These are phyloP conservation scores for Drosophila paulistorum DNA, from an alignment of 1,140 invertebrate genomes.

Conservation along the genomic window DNA sequence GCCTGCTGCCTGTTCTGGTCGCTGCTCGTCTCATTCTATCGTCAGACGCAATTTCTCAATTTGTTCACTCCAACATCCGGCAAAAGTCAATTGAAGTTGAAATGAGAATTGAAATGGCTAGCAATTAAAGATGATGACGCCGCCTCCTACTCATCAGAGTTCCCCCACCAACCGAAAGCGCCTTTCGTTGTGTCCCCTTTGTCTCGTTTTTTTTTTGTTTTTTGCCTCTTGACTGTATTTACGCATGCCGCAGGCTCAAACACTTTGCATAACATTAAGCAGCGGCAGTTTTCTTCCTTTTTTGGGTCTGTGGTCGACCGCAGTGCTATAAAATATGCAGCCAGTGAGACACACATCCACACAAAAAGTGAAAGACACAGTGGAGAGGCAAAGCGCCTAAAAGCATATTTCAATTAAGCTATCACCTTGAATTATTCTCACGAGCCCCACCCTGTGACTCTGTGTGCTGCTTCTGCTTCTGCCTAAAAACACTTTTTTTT, in stretches of 20 bases:
- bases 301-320: constrained; percentile 60
- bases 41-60: constrained; percentile 12
- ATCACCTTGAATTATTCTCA: constrained; percentile 83
- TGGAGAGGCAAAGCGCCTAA: constrained; percentile 73
- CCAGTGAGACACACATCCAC: constrained; percentile 41
- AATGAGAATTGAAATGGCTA: constrained; percentile 78
- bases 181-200: background rate
- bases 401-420: constrained; percentile 83
- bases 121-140: constrained; percentile 75
- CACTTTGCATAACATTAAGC: constrained; percentile 81
- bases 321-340: constrained; percentile 77
- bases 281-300: constrained; percentile 53
- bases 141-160: constrained; percentile 16
- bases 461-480: constrained; percentile 19
- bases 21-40: background rate
- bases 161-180: too few relatives aligned
- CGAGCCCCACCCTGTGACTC: constrained; percentile 49
- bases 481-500: constrained; percentile 64
- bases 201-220: too few relatives aligned
- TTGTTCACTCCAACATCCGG: constrained; percentile 39
- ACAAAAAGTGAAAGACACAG: constrained; percentile 59
- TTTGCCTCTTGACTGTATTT: constrained; percentile 26
- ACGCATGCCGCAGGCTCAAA: constrained; percentile 66
- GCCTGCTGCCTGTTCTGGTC: background rate
- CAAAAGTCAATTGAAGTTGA: constrained; percentile 75